Base-by-base conservation (phyloP, 2,888 invertebrate genomes). In the Azorinus chamasolen region DNA sequence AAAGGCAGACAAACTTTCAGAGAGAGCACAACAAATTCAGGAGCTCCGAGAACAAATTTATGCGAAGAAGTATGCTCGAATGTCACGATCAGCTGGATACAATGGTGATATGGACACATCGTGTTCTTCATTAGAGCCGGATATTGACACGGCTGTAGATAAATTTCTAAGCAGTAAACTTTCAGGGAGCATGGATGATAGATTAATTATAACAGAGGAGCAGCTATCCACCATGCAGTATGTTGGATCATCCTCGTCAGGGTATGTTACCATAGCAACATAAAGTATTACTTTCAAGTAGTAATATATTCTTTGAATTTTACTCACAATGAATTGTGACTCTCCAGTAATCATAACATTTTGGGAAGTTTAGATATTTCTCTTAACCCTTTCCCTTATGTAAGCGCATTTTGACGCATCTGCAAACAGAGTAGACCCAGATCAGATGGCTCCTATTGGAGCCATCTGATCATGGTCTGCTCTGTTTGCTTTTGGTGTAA, bases 181-280 rank as follows among this genome's bases (percentile, higher is more conserved):
- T 46, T 45, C 58, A 5, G 43, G 25, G n/a, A 63, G 59, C 14
- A 51, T 54, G 27, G 59, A 59, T 10, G 72, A 77, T 51, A 57
- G 74, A 39, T 41, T 80, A 48, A 32, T 77, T n/a, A 80, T 80
- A 14, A 80, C 80, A n/a, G 80, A 80, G 27, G 80, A 80, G 43
- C 80, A 80, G 53, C 48, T 80, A 22, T 62, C 68, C n/a, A 61
- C 70, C 41, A 51, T 80, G 18, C 79, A 79, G n/a, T 58, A 69
- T 63, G 64, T 81, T 22, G 71, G 70, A 24, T 81, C 81, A 27
- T 81, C 81, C 4, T 81, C 81, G 8, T 81, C 81, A 55, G 81
- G 81, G 81, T 81, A 81, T 71, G 81, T 78, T 12, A 18, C 16
- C 22, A 5, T 41, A 25, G 57, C 37, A 32, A 32, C 20, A 6